phyloP scores from a whole-genome alignment of 2,113 vertebrate species.

The Heloderma charlesbogerti region DNA sequence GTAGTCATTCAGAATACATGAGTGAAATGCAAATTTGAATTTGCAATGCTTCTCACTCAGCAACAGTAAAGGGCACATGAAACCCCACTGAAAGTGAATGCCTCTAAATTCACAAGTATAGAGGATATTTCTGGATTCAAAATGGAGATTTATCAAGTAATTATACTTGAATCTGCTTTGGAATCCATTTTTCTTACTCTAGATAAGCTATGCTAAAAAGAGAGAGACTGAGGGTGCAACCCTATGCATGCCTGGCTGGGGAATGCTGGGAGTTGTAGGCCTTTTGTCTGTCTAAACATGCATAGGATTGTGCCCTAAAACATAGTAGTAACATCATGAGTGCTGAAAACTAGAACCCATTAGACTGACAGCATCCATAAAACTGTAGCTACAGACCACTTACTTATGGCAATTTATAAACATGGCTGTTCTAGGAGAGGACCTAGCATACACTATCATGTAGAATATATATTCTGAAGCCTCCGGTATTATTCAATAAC shows the following conservation, averaged over 20 bases:
- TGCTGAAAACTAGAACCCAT: background rate
- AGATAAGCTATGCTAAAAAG: background rate
- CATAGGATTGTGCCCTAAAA: too few relatives aligned
- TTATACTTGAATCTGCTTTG: background rate
- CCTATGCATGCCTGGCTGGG: too few relatives aligned
- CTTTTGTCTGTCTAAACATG: too few relatives aligned
- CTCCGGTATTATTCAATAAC: background rate
- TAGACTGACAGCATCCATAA: background rate
- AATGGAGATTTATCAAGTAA: background rate
- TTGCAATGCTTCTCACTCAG: background rate
- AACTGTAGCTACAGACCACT: background rate
- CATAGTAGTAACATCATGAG: background rate
- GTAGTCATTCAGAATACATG: background rate
- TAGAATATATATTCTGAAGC: background rate
- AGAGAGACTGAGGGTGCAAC: too few relatives aligned
- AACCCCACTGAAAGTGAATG: background rate
- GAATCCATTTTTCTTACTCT: background rate
- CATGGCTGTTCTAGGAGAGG: background rate
- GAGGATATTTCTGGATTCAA: background rate
- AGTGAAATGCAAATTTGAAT: background rate
- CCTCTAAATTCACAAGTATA: background rate
- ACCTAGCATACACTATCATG: background rate
- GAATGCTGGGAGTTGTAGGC: too few relatives aligned
- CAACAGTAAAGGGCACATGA: background rate
- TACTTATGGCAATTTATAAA: background rate